Conservation (phyloP, 2,113 vertebrate species). For the Equus przewalskii region DNA sequence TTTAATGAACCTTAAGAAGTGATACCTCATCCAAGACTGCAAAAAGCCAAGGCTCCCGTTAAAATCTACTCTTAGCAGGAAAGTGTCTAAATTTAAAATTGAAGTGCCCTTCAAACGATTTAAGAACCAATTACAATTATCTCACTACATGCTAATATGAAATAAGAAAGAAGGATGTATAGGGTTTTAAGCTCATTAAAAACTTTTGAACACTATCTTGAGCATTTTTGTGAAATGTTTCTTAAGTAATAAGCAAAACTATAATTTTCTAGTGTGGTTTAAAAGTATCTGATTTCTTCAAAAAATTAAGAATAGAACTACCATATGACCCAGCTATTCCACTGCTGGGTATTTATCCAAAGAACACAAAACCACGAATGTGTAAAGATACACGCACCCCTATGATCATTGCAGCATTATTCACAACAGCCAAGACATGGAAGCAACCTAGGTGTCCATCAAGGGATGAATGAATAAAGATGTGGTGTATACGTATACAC, state of each 20-base stretch:
- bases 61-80: conserved; percentile 22
- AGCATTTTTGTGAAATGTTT: conserved; percentile 49
- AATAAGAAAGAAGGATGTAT: conserved; percentile 23
- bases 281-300: conserved; percentile 19
- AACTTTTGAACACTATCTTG: neutral
- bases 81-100: conserved; percentile 21
- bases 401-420: no score
- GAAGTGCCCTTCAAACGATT: neutral
- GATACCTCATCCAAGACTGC: neutral
- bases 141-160: neutral
- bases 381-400: no score
- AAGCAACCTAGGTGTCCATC: no score
- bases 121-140: neutral
- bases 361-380: no score
- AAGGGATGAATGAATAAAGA: no score
- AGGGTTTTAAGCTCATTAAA: conserved; percentile 31
- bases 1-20: conserved; percentile 35
- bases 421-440: no score
- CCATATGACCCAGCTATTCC: no score
- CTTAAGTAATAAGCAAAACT: conserved; percentile 45
- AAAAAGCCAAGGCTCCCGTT: conserved; percentile 4
- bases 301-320: no score
- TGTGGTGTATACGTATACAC: no score
- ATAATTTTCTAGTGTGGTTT: conserved; percentile 14
- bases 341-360: no score